Conservation (phyloP, 2,113 vertebrate genomes). For the Pagrus major region DNA sequence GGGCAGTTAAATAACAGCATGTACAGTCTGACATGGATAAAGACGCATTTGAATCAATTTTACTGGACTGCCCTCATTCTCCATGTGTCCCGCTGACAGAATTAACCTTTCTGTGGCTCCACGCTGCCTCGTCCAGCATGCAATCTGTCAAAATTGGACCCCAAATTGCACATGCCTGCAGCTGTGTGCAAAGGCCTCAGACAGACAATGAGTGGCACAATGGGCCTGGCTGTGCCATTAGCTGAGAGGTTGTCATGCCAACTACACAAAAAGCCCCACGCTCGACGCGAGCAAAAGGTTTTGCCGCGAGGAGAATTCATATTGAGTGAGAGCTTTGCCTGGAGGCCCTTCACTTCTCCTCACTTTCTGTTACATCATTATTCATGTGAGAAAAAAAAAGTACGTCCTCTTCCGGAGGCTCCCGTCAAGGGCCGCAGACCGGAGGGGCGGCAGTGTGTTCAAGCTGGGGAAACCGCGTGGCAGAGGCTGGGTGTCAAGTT, state of each 20-base stretch:
- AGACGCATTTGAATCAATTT: constrained; percentile 20
- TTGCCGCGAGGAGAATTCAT: constrained; percentile 48
- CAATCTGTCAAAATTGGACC: constrained; percentile 52
- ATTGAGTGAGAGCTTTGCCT: constrained; percentile 37
- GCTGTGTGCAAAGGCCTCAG: constrained; percentile 57
- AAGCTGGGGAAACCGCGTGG: constrained; percentile 13
- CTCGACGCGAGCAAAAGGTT: constrained; percentile 10
- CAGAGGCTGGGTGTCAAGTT: constrained; percentile 23
- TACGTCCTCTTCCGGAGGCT: neutral
- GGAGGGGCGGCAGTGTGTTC: neutral
- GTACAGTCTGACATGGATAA: constrained; percentile 10
- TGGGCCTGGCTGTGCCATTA: constrained; percentile 51
- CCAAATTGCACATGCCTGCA: constrained; percentile 47
- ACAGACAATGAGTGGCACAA: constrained; percentile 63
- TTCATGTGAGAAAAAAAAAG: constrained; percentile 27
- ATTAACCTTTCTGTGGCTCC: constrained; percentile 33
- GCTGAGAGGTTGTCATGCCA: constrained; percentile 74
- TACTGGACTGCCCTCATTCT: constrained; percentile 12
- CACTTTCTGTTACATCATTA: constrained; percentile 49
- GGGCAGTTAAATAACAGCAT: neutral
- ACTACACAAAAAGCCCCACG: constrained; percentile 57
- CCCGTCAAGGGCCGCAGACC: neutral
- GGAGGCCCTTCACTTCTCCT: constrained; percentile 45
- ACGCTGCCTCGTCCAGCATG: constrained; percentile 5
- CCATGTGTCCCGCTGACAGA: constrained; percentile 29